Percentiles rank a stretch among this genome's conserved stretches.
phyloP scores from a whole-genome alignment of 2,797 vertebrate genomes.

The Lutjanus argentimaculatus region DNA sequence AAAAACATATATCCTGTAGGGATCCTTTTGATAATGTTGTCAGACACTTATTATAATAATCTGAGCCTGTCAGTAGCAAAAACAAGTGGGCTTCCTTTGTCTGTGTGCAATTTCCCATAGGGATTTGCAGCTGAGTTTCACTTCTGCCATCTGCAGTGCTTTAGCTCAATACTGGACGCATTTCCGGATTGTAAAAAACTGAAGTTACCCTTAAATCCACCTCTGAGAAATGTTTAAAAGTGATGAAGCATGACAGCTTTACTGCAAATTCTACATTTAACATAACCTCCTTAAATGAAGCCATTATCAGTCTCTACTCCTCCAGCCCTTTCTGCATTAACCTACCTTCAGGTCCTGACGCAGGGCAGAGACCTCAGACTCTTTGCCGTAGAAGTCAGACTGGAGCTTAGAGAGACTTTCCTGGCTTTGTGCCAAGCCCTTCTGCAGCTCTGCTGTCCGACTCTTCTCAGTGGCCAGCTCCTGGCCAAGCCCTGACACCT shows the following conservation, averaged over 20 bases:
- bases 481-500: slow-evolving; percentile 84
- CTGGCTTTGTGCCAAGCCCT: slow-evolving; percentile 84
- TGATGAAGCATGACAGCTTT: background rate
- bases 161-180: too few species aligned
- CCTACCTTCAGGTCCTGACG: slow-evolving; percentile 95
- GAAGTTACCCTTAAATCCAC: background rate
- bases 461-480: slow-evolving; percentile 87
- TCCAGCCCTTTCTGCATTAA: background rate
- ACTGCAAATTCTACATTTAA: background rate
- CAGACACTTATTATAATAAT: too few species aligned
- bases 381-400: slow-evolving; percentile 94
- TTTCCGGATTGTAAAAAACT: too few species aligned
- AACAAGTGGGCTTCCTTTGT: too few species aligned
- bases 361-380: slow-evolving; percentile 94
- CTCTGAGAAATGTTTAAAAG: background rate
- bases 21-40: too few species aligned
- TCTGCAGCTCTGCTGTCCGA: slow-evolving; percentile 86
- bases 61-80: too few species aligned
- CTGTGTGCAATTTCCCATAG: too few species aligned
- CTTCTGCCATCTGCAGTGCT: too few species aligned
- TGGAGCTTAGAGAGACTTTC: slow-evolving; percentile 88
- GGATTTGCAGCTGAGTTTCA: too few species aligned
- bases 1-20: too few species aligned
- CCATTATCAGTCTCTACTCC: background rate
- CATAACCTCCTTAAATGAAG: background rate